Conservation (phyloP, 2,113 vertebrate genomes). For the Petromus typicus region DNA sequence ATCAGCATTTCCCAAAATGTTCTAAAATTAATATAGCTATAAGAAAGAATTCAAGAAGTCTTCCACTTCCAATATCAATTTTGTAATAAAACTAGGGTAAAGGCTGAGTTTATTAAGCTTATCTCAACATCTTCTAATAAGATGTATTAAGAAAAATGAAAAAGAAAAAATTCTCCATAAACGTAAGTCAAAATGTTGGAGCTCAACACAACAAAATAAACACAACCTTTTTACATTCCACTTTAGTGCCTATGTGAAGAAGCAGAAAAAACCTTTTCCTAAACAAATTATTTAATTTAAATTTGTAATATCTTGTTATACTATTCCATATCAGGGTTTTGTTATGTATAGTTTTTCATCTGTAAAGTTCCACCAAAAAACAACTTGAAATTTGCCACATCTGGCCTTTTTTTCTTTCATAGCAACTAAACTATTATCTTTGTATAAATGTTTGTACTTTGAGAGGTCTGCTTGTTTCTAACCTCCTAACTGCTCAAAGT, state of each 20-base stretch:
- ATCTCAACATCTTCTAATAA: conserved; percentile 47
- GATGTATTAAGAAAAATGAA: not conserved
- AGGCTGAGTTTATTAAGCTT: conserved; percentile 42
- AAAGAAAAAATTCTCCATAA: conserved; percentile 25
- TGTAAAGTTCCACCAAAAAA: conserved; percentile 84
- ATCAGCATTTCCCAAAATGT: conserved; percentile 24
- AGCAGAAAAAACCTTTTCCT: conserved; percentile 53
- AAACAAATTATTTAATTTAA: conserved; percentile 54
- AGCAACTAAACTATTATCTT: conserved; percentile 58
- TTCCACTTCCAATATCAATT: conserved; percentile 29
- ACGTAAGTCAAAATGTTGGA: not conserved
- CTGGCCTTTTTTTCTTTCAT: conserved; percentile 53
- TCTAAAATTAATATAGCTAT: conserved; percentile 49
- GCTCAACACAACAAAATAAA: conserved; percentile 45
- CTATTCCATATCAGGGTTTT: conserved; percentile 23
- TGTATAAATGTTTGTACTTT: conserved; percentile 40
- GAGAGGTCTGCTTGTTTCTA: conserved; percentile 27
- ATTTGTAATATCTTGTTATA: conserved; percentile 41
- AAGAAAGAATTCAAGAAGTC: conserved; percentile 13
- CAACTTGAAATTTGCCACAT: conserved; percentile 68
- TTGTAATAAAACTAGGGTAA: not conserved
- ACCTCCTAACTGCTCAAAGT: conserved; percentile 64
- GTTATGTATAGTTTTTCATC: conserved; percentile 79
- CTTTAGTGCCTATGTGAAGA: conserved; percentile 50
- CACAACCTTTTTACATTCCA: conserved; percentile 28